phyloP scores from a whole-genome alignment of 2,797 vertebrate genomes.

The Crax fasciolata region DNA sequence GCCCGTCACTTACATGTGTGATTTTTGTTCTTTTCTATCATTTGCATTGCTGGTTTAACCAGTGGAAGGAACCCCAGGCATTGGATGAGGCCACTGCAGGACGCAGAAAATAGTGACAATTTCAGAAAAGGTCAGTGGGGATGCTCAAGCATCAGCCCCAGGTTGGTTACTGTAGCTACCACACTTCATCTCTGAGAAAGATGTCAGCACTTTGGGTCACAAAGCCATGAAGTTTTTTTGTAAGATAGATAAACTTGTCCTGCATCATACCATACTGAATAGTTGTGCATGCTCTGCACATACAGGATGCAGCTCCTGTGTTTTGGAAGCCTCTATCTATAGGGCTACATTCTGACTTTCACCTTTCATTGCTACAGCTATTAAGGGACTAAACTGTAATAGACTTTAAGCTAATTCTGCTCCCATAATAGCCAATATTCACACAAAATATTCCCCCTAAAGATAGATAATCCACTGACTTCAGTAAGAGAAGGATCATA shows the following conservation, averaged over 20 bases:
- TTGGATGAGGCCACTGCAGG: neutral
- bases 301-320: neutral
- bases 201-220: neutral
- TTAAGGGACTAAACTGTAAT: neutral
- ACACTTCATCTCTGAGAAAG: neutral
- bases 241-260: neutral
- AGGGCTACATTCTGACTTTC: neutral
- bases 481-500: neutral
- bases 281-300: neutral
- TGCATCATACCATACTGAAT: neutral
- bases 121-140: neutral
- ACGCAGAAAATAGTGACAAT: neutral
- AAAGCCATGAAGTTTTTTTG: neutral
- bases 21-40: neutral
- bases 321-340: neutral
- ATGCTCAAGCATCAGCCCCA: neutral
- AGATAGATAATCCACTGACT: neutral
- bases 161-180: neutral
- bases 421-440: neutral
- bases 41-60: neutral
- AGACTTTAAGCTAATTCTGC: neutral
- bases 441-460: neutral
- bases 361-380: neutral
- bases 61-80: neutral
- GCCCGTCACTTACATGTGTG: accelerated